Conservation (phyloP, 2,797 vertebrate genomes). For the Typhlichthys subterraneus region DNA sequence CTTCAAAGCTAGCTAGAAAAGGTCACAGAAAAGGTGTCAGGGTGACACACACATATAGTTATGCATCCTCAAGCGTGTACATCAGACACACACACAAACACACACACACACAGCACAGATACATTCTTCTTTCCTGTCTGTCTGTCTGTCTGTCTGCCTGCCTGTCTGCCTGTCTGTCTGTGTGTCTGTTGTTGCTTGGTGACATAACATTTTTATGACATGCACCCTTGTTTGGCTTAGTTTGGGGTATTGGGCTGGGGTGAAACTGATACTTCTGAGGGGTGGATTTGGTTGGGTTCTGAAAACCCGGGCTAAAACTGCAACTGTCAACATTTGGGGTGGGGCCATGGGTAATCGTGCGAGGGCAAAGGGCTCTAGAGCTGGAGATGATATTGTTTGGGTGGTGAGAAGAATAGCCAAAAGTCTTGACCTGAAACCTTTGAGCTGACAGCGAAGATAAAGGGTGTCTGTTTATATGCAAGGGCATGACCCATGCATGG, state of each 20-base stretch:
- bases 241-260: slow-evolving; percentile 29
- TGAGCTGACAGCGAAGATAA: slow-evolving; percentile 28
- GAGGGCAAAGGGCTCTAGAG: slow-evolving; percentile 27
- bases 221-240: slow-evolving; percentile 64
- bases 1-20: slow-evolving; percentile 59
- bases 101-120: slow-evolving; percentile 46
- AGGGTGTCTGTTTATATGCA: slow-evolving; percentile 26
- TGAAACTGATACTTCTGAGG: slow-evolving; percentile 48
- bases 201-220: slow-evolving; percentile 71
- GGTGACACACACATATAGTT: slow-evolving; percentile 58
- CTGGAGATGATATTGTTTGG: slow-evolving; percentile 45
- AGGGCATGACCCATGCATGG: slow-evolving; percentile 21
- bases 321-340: slow-evolving; percentile 41
- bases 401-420: not conserved
- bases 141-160: not conserved
- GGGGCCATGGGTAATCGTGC: slow-evolving; percentile 47
- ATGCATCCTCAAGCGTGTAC: not conserved
- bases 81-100: not conserved
- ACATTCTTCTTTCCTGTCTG: slow-evolving; percentile 29
- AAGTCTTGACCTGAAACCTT: slow-evolving; percentile 17
- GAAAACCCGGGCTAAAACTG: slow-evolving; percentile 37
- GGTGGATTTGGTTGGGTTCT: slow-evolving; percentile 31
- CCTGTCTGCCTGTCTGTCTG: slow-evolving; percentile 15
- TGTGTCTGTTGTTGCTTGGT: slow-evolving; percentile 63
- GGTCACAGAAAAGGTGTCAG: slow-evolving; percentile 47